Evolutionary conservation across 2,113 vertebrate genomes (phyloP).

Genomic region (Larimichthys crocea): DNA sequence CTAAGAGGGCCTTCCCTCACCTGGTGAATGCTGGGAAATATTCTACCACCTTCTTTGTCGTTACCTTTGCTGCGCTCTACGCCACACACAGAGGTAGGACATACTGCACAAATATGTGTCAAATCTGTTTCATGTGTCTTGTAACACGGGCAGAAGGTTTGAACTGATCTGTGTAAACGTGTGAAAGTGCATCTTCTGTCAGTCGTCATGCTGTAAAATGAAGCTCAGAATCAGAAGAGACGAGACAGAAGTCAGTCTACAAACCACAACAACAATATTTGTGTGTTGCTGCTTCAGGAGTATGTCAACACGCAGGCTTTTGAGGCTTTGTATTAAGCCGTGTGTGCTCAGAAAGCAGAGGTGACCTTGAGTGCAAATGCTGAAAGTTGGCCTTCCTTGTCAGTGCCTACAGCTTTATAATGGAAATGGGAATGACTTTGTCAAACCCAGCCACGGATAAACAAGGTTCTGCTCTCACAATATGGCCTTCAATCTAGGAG

Average conservation of each 20-base stretch:
- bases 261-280: background rate
- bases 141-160: background rate
- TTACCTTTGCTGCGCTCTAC: slow-evolving; percentile 96
- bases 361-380: slow-evolving; percentile 68
- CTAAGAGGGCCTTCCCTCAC: slow-evolving; percentile 97
- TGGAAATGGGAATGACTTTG: slow-evolving; percentile 47
- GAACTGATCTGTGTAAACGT: background rate
- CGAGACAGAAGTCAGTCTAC: background rate
- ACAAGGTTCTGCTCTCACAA: slow-evolving; percentile 42
- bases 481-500: slow-evolving; percentile 25
- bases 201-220: background rate
- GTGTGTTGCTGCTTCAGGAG: slow-evolving; percentile 17
- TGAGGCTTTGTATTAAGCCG: slow-evolving; percentile 27
- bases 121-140: background rate
- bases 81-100: slow-evolving; percentile 92
- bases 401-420: slow-evolving; percentile 51
- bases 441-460: slow-evolving; percentile 29
- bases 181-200: slow-evolving; percentile 4
- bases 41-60: slow-evolving; percentile 98
- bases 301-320: slow-evolving; percentile 29
- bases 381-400: slow-evolving; percentile 50
- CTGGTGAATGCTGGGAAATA: slow-evolving; percentile 99
- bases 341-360: slow-evolving; percentile 46
- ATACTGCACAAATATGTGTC: background rate
- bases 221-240: background rate